Conservation (phyloP, 2,113 vertebrate genomes). For the Scomber scombrus region DNA sequence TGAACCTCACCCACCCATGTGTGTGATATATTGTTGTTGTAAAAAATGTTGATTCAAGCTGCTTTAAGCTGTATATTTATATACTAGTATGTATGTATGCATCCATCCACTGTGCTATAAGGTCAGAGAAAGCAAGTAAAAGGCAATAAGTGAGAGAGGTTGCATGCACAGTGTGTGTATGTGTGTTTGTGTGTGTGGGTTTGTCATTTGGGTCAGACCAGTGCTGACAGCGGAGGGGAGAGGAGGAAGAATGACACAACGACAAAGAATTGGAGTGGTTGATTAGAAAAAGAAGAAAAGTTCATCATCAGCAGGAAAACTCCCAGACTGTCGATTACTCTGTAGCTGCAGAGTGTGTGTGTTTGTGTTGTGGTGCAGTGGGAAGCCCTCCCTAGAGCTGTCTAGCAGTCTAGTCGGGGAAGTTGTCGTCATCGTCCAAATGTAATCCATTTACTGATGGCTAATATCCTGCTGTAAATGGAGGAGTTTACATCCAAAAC, state of each 20-base stretch:
- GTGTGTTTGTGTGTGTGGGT: constrained; percentile 14
- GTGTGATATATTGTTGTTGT: too few species aligned
- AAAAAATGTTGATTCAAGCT: too few species aligned
- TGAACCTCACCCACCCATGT: too few species aligned
- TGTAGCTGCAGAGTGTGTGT: constrained; percentile 48
- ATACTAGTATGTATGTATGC: neutral
- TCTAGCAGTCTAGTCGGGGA: constrained; percentile 30
- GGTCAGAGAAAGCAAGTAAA: neutral
- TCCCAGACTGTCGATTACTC: constrained; percentile 46
- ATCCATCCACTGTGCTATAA: neutral
- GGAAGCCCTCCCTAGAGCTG: constrained; percentile 43
- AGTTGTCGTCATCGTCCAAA: constrained; percentile 23
- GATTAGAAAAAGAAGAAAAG: constrained; percentile 65
- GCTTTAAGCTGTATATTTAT: too few species aligned
- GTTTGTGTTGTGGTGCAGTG: constrained; percentile 42
- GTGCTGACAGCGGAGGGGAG: constrained; percentile 12
- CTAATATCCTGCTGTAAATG: constrained; percentile 43
- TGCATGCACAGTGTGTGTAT: neutral
- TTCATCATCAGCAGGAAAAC: constrained; percentile 70
- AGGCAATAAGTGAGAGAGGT: neutral
- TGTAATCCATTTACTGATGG: constrained; percentile 54
- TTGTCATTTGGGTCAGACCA: constrained; percentile 13
- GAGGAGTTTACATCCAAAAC: constrained; percentile 21
- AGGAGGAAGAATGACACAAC: constrained; percentile 13
- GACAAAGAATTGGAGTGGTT: constrained; percentile 26